These are phyloP conservation scores for Otus sunia DNA, from an alignment of 2,113 vertebrate species.

Conservation along the genomic window DNA sequence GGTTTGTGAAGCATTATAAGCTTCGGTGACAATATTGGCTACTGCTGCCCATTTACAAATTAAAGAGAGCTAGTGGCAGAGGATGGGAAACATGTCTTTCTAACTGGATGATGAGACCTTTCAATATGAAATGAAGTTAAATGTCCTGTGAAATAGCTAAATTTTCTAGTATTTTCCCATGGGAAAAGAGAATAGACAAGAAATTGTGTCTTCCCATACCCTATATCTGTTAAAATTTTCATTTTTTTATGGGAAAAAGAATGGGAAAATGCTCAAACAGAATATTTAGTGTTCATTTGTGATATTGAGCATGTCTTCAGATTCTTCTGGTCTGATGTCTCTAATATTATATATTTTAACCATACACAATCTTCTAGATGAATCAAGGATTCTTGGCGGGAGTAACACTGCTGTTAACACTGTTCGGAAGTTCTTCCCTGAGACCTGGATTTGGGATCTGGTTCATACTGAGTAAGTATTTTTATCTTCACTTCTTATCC, in stretches of 20 bases:
- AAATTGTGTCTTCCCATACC: neutral
- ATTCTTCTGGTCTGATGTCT: neutral
- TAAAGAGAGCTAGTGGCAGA: neutral
- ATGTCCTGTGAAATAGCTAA: neutral
- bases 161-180: neutral
- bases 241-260: neutral
- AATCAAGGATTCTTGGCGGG: fast-evolving
- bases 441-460: slow-evolving; percentile 89
- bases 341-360: neutral
- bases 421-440: slow-evolving; percentile 81
- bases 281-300: neutral
- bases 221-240: neutral
- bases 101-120: neutral
- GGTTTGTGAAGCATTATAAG: neutral
- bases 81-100: neutral
- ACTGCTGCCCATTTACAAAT: neutral
- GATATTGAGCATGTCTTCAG: neutral
- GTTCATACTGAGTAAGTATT: slow-evolving; percentile 75
- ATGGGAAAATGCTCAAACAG: neutral
- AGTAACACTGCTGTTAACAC: neutral
- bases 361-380: neutral
- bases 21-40: neutral
- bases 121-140: neutral
- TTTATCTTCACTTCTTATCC: neutral
- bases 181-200: neutral